Evolutionary conservation across 2,888 invertebrate genomes (phyloP).

Genomic region (Lacanobia wlatinum): DNA sequence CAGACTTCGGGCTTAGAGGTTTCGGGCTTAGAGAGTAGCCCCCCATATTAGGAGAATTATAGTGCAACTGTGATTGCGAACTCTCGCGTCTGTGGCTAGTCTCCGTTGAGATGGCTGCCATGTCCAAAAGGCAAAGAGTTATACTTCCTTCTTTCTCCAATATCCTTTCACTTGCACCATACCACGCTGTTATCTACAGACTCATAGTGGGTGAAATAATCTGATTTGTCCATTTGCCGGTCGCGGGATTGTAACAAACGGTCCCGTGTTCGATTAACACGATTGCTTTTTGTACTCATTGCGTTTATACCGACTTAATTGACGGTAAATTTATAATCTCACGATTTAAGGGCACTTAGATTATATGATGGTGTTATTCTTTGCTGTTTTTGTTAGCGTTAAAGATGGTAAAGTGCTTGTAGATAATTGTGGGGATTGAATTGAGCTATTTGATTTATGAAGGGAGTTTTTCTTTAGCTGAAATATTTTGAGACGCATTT

Average conservation of each 20-base stretch:
- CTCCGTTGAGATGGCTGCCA: no score
- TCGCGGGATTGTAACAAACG: constrained; percentile 84
- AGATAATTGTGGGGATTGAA: constrained; percentile 19
- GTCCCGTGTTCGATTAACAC: constrained; percentile 86
- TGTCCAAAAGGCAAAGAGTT: no score
- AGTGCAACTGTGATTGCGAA: no score
- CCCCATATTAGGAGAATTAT: no score
- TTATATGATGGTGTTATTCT: constrained; percentile 13
- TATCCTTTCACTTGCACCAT: constrained; percentile 62
- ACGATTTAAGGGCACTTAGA: constrained; percentile 53
- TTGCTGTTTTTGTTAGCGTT: constrained; percentile 5
- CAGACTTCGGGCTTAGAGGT: no score
- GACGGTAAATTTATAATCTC: constrained; percentile 69
- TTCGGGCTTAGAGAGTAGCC: no score
- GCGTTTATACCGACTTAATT: constrained; percentile 75
- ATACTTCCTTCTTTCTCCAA: not conserved
- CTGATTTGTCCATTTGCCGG: constrained; percentile 90
- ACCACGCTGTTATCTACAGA: constrained; percentile 84
- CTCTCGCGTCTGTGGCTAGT: no score
- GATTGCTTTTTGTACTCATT: constrained; percentile 85
- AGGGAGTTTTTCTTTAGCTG: not conserved
- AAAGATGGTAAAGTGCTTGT: constrained; percentile 7
- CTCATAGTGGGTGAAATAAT: constrained; percentile 90
- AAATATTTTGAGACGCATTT: not conserved
- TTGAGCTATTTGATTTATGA: not conserved